These are phyloP conservation scores for Bombus pyrosoma DNA, from an alignment of 1,140 invertebrate genomes.

Conservation along the genomic window DNA sequence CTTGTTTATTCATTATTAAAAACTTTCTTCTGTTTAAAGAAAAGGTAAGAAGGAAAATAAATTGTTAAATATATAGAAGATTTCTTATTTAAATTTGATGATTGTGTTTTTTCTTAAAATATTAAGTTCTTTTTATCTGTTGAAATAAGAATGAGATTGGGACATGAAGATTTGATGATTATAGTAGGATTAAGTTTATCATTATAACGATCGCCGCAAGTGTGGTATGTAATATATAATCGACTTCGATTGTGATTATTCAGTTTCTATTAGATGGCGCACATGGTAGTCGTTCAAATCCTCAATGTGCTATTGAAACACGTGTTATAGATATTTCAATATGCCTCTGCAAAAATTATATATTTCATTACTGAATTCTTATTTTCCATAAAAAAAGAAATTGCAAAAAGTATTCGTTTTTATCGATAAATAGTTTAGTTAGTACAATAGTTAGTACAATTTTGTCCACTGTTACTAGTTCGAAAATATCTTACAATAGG, in stretches of 20 bases:
- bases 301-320: neutral
- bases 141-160: neutral
- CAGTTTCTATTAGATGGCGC: slow-evolving; percentile 14
- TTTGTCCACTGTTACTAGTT: neutral
- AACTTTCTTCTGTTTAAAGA: neutral
- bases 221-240: neutral
- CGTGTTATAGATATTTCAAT: neutral
- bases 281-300: neutral
- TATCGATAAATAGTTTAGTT: neutral
- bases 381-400: neutral
- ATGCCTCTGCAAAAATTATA: too few species aligned
- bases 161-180: too few species aligned
- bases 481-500: neutral
- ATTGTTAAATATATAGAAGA: too few species aligned
- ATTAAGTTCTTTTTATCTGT: neutral
- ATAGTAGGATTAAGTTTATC: neutral
- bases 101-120: neutral
- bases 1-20: neutral
- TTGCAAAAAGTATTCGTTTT: neutral
- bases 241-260: neutral
- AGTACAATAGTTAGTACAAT: neutral
- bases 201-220: neutral
- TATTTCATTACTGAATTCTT: neutral
- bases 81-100: too few species aligned
- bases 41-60: too few species aligned